Conservation (phyloP, 2,888 invertebrate species). For the Drosophila mimica region DNA sequence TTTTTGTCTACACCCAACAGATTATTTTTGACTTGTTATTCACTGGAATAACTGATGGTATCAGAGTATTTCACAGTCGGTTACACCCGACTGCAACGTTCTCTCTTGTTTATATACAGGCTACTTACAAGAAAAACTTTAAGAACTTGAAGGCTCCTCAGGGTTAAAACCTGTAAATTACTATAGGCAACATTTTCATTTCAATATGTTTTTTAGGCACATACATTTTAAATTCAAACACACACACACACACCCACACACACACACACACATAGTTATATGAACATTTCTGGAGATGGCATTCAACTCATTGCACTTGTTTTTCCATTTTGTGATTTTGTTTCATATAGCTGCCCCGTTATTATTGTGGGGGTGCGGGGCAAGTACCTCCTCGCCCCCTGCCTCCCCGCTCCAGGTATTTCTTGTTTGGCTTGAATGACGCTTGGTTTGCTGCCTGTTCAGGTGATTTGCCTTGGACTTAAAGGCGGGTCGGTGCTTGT, state of each 20-base stretch:
- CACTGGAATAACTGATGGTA: no score
- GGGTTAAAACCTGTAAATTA: no score
- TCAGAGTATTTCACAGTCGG: no score
- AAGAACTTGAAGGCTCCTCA: no score
- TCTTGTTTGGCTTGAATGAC: constrained; percentile 1
- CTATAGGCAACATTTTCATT: neutral
- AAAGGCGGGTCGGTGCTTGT: constrained; percentile 37
- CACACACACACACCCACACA: neutral
- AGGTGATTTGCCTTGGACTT: constrained; percentile 28
- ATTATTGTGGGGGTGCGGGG: neutral
- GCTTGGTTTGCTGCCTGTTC: constrained; percentile 16
- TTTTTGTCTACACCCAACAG: no score
- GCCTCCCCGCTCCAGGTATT: neutral
- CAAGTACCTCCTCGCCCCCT: neutral
- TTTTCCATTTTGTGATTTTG: constrained; percentile 1
- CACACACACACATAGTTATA: neutral
- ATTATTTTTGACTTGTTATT: no score
- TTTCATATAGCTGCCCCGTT: neutral
- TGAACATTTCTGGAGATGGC: neutral
- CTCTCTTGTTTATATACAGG: no score
- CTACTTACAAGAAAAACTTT: no score
- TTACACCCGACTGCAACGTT: no score
- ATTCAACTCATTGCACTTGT: constrained; percentile 9
- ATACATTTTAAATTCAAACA: neutral
- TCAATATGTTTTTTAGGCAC: neutral